A percentile compares a stretch with the other conserved stretches of the same genome.
Conservation (phyloP, 2,113 vertebrate genomes). For the Ornithorhynchus anatinus region DNA sequence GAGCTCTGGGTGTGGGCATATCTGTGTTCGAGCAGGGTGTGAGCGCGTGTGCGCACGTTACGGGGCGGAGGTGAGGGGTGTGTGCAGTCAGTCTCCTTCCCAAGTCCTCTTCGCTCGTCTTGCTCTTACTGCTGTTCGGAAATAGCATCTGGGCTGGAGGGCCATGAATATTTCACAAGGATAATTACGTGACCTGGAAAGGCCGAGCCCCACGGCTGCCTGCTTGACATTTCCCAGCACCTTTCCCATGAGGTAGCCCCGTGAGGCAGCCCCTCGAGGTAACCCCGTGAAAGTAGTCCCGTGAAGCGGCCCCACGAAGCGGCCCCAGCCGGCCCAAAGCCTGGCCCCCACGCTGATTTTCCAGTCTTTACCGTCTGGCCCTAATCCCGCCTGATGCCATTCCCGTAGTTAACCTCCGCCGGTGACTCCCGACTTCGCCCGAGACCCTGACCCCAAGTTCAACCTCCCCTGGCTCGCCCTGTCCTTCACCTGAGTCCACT, state of each 20-base stretch:
- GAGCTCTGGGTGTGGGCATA: constrained; percentile 41
- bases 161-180: constrained; percentile 73
- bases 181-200: constrained; percentile 73
- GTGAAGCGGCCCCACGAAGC: not conserved
- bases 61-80: not conserved
- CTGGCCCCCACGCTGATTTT: not conserved
- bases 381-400: not conserved
- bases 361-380: not conserved
- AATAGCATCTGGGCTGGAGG: constrained; percentile 56
- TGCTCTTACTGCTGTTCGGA: constrained; percentile 39
- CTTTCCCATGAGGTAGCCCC: not conserved
- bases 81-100: constrained; percentile 25
- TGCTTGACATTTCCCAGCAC: constrained; percentile 52
- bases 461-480: not conserved
- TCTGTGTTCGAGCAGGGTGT: constrained; percentile 24
- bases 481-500: not conserved
- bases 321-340: not conserved
- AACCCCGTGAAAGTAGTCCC: constrained; percentile 7
- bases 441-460: not conserved
- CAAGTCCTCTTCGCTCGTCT: constrained; percentile 37
- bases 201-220: constrained; percentile 32
- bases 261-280: not conserved
- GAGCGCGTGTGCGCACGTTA: not conserved
- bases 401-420: not conserved
- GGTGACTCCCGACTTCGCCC: not conserved